A percentile compares a stretch with the other conserved stretches of the same genome.
phyloP scores from a whole-genome alignment of 2,797 vertebrate genomes.

The Labeo calbasu region DNA sequence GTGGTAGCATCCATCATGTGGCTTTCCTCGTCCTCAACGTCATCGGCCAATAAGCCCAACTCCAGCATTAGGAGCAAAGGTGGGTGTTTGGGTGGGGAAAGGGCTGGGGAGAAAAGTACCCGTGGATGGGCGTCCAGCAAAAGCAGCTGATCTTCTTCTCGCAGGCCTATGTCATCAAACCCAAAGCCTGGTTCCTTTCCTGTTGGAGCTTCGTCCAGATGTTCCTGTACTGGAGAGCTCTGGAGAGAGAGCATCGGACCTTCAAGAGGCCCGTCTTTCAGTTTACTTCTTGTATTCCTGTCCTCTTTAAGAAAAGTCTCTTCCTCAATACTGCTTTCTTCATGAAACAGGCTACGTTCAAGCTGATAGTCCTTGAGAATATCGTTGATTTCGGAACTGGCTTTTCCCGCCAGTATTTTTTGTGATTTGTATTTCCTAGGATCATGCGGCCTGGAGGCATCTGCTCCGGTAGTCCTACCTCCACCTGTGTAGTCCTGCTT shows the following conservation, averaged over 20 bases:
- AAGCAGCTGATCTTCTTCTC: slow-evolving; percentile 71
- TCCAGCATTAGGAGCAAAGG: slow-evolving; percentile 79
- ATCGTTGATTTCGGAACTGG: slow-evolving; percentile 56
- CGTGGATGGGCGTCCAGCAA: slow-evolving; percentile 79
- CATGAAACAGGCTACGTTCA: slow-evolving; percentile 45
- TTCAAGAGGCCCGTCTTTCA: not conserved
- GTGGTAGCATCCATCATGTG: slow-evolving; percentile 56
- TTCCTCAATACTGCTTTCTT: slow-evolving; percentile 39
- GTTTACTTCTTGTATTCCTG: not conserved
- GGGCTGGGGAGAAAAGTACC: slow-evolving; percentile 77
- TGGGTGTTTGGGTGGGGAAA: slow-evolving; percentile 73
- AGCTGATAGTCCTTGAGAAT: slow-evolving; percentile 63
- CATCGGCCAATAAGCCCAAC: slow-evolving; percentile 66
- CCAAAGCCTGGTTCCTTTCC: slow-evolving; percentile 40
- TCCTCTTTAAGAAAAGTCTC: slow-evolving; percentile 52
- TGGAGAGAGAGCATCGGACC: not conserved
- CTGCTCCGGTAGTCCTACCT: slow-evolving; percentile 46
- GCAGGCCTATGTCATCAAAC: slow-evolving; percentile 58
- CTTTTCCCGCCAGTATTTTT: slow-evolving; percentile 11
- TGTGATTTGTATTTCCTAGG: slow-evolving; percentile 42
- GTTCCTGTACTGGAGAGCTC: slow-evolving; percentile 26
- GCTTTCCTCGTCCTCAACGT: slow-evolving; percentile 45
- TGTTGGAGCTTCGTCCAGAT: slow-evolving; percentile 19
- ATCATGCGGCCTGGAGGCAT: slow-evolving; percentile 52
- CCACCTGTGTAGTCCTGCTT: slow-evolving; percentile 40